Evolutionary conservation across 2,888 invertebrate species (phyloP), one percentile per base, ranked within the genome.

Genomic region (Artemia sp.): DNA sequence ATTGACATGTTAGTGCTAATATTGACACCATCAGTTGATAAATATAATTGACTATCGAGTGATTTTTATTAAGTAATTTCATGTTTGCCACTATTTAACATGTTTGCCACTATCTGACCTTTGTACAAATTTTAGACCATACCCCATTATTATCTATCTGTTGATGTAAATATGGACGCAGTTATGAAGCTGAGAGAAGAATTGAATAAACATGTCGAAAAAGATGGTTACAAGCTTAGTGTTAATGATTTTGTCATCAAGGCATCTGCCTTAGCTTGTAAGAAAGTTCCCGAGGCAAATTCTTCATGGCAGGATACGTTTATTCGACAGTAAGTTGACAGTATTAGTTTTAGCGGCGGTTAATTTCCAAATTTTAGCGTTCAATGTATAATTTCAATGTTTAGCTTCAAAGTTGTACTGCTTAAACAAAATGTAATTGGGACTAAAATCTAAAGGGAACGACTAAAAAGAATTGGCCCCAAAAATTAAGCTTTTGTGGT

Each of bases 241-340:
- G 85, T 97, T 7, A 97, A 96, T 77, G 97, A 97, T 80, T 93
- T 97, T 76, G 86, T 97, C 69, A 87, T 97, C 69, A 97, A 97
- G 80, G 95, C 92, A 0, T 85, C 90, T 24, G 94, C 95, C 6
- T 82, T 88, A 73, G 91, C 96, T 8, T 90, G 89, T 77, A 85
- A 85, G 76, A 87, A 89, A 78, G 90, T 97, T 70, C 96, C 96
- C 0, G 88, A 92, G 75, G 90, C 89, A 10, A 99, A 99, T 80
- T 89, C 93, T 3, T 86, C 92, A 71, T 99, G 96, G 96, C 86
- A 94, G 86, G 95, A 90, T 70, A 83, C 87, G 8, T 86, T 86
- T 75, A 93, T 97, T 76, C 85, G 96, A 81, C 90, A 94, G 91
- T 94, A 79, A 83, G 86, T 83, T 68, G 24, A 14, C 24, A 51